Base-by-base conservation (phyloP, 1,140 invertebrate genomes). In the Pararge aegeria region DNA sequence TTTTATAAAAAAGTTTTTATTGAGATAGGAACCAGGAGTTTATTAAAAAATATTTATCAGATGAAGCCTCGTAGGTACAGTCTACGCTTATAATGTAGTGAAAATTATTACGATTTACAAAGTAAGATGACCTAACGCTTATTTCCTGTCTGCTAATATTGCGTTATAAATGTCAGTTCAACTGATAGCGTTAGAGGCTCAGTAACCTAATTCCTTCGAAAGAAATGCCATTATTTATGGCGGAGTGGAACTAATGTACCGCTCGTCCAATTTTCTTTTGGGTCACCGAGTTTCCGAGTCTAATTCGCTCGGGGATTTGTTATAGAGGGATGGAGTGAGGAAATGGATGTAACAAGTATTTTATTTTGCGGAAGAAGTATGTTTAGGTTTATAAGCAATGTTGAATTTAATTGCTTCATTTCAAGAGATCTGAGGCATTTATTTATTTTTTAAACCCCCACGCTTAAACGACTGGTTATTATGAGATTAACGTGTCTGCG, bases 161-260 rank as follows among this genome's bases (percentile, higher is more conserved):
- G 30, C 38, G 38, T 18, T 16, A 40, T 40, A 40, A 40, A 40
- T 10, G 38, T 40, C 38, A 0, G 38, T 15, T 18, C 16, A 34
- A 34, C 38, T 46, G 19, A 46, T 46, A 21, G 19, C 42, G 12
- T 46, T 46, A 46, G 19, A 46, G 42, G 3, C 42, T 16, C 20
- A 46, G 42, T 46, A 21, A 46, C 42, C 42, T 46, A 46, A 46
- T 46, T 46, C 42, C 42, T 21, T n/a, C 5, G 12, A 20, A 46
- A 46, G 42, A 46, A 46, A 21, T 46, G 19, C 42, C 42, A 46
- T 46, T 46, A 46, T 46, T 46, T 46, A 46, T 46, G 42, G 20
- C 18, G 42, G 4, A 46, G 42, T 21, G 42, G 42, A 46, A 46
- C 42, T 46, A 46, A 46, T 46, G 42, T 21, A 21, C 13, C 19